Base-by-base conservation (phyloP, 1,140 invertebrate species). In the Gryon sp. region DNA sequence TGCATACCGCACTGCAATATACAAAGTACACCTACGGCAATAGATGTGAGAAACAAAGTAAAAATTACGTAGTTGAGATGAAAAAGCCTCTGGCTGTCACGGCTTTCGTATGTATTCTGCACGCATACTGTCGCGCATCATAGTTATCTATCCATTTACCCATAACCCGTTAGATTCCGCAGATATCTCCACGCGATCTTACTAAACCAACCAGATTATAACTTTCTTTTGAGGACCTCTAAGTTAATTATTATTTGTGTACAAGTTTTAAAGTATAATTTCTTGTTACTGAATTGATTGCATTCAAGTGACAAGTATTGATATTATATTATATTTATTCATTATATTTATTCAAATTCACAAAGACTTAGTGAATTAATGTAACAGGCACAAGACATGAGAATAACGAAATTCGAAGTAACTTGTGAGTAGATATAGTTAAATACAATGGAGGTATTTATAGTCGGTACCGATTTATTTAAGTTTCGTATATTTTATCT, bases 31-130 rank as follows among this genome's bases (percentile, higher is more conserved):
- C 28, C 46, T 50, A 78, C 40, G 68, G 69, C 72, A 22, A 75
- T 72, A 60, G 41, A 65, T 43, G 60, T 34, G 36, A 46, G 24
- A 28, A 66, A 79, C 68, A 69, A 78, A 69, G 65, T 75, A 75
- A 73, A 70, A 76, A 65, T 70, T n/a, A 66, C 76, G 74, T 80
- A 79, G 76, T 68, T 55, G 65, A 79, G 80, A 82, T 80, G 78
- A 76, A 69, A 80, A 74, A 74, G 80, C 80, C 80, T 72, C 72
- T 60, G 75, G 81, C 78, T 70, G 78, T 83, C 82, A 80, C 79
- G 76, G 70, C 53, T 70, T n/a, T 50, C 68, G 69, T 72, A 75
- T 70, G 77, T 76, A 70, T 79, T 76, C 74, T 69, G 70, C 59
- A 78, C 79, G 76, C 76, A 80, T 57, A 78, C 55, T 55, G 52